Conservation (phyloP, 2,113 vertebrate genomes). For the Columbina picui region DNA sequence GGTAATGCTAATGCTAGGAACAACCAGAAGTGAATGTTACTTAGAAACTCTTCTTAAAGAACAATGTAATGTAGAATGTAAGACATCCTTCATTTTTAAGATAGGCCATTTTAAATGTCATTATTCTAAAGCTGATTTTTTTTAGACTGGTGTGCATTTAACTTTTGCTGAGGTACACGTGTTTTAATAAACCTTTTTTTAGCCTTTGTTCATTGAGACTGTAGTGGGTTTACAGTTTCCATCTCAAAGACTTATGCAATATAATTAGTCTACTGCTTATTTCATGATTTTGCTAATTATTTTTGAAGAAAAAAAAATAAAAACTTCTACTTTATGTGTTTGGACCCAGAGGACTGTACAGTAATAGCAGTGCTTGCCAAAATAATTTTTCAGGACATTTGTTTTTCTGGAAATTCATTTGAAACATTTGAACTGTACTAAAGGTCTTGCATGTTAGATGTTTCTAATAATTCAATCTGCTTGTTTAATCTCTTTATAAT, state of each 20-base stretch:
- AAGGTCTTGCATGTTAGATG: slow-evolving; percentile 57
- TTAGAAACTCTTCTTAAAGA: slow-evolving; percentile 29
- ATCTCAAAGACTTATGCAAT: background rate
- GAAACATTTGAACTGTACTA: background rate
- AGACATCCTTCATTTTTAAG: slow-evolving; percentile 9
- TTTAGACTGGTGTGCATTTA: slow-evolving; percentile 1
- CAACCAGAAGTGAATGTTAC: slow-evolving; percentile 50
- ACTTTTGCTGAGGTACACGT: background rate
- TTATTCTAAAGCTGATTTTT: slow-evolving; percentile 13
- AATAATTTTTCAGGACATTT: background rate
- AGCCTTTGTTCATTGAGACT: background rate
- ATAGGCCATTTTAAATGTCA: background rate
- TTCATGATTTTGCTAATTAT: slow-evolving; percentile 2
- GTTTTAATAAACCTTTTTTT: slow-evolving; percentile 39
- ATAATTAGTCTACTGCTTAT: background rate
- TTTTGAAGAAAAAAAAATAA: background rate
- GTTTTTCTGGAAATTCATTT: slow-evolving; percentile 24
- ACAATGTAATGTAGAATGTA: background rate
- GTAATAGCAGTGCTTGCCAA: slow-evolving; percentile 26
- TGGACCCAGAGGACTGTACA: background rate
- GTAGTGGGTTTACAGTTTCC: slow-evolving; percentile 29
- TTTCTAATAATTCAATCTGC: slow-evolving; percentile 54
- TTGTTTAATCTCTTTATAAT: slow-evolving; percentile 59
- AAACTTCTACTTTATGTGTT: background rate
- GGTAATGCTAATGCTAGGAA: slow-evolving; percentile 41